Evolutionary conservation across 2,113 vertebrate genomes (phyloP).

Genomic region (Monopterus albus): DNA sequence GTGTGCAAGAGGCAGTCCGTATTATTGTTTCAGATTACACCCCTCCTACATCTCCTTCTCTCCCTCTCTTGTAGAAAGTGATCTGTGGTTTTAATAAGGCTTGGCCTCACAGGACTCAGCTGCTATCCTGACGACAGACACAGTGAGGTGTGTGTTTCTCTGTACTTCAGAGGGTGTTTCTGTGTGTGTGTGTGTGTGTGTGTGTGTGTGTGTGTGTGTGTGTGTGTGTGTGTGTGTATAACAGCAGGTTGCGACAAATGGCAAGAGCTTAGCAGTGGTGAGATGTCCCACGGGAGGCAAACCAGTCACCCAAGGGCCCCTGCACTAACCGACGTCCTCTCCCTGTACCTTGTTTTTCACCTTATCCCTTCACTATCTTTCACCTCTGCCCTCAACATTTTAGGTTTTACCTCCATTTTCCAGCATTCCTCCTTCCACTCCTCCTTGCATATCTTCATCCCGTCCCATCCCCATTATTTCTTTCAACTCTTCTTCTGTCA

Average conservation of each 20-base stretch:
- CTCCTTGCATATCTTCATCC: constrained; percentile 27
- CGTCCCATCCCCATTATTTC: neutral
- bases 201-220: constrained; percentile 46
- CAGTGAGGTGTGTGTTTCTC: constrained; percentile 45
- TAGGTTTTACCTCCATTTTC: neutral
- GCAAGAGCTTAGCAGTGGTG: constrained; percentile 75
- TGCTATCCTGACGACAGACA: constrained; percentile 91
- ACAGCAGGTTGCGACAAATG: constrained; percentile 73
- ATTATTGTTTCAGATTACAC: constrained; percentile 84
- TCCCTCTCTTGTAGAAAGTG: constrained; percentile 90
- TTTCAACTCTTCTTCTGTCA: constrained; percentile 17
- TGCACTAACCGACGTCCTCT: constrained; percentile 70
- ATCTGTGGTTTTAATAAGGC: constrained; percentile 99
- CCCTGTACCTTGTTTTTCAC: constrained; percentile 18
- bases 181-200: constrained; percentile 33
- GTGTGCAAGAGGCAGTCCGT: constrained; percentile 79
- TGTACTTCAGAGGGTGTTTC: neutral
- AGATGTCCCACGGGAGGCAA: constrained; percentile 52
- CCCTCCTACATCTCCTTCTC: constrained; percentile 41
- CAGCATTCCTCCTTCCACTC: constrained; percentile 10
- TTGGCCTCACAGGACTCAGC: constrained; percentile 95
- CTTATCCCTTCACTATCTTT: neutral
- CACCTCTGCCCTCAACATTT: constrained; percentile 2
- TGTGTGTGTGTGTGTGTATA: constrained; percentile 43
- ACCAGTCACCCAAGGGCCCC: constrained; percentile 87